Percentiles rank a stretch among this genome's conserved stretches.
phyloP scores from a whole-genome alignment of 2,113 vertebrate species.

The Thamnaconus septentrionalis region DNA sequence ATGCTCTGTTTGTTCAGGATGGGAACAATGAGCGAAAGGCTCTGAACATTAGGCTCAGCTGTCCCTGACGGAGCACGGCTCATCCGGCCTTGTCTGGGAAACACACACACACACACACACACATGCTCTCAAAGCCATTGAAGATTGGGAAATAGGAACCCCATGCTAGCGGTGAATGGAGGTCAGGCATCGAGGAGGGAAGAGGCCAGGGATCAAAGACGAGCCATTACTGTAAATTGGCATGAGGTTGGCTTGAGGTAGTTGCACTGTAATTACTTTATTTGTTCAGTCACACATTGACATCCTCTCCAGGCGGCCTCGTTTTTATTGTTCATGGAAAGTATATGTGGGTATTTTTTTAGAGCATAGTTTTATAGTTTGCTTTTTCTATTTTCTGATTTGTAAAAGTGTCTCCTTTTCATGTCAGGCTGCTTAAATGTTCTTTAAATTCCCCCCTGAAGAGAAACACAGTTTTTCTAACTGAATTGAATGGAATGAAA shows the following conservation, averaged over 20 bases:
- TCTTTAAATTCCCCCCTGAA: no score
- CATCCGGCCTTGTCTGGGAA: constrained; percentile 72
- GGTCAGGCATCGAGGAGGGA: constrained; percentile 45
- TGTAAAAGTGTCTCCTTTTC: no score
- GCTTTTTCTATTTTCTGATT: no score
- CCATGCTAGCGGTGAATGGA: constrained; percentile 48
- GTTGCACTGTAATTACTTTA: no score
- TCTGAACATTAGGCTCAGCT: constrained; percentile 64
- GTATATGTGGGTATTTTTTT: no score
- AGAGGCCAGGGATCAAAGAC: constrained; percentile 26
- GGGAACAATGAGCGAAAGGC: constrained; percentile 75
- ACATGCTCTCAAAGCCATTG: constrained; percentile 25
- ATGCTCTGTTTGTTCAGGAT: constrained; percentile 70
- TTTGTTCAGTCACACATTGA: no score
- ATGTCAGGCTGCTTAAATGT: no score
- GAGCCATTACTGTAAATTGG: constrained; percentile 15
- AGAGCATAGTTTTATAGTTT: no score
- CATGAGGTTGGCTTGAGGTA: neutral
- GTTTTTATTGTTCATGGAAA: no score
- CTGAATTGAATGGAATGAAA: no score
- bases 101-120: constrained; percentile 25
- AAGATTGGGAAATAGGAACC: constrained; percentile 47
- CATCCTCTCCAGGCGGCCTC: no score
- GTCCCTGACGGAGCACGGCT: constrained; percentile 54
- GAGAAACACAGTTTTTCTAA: no score